Percentiles rank a stretch among this genome's conserved stretches.
Conservation (phyloP, 2,113 vertebrate genomes). For the Sinocyclocheilus maitianheensis region DNA sequence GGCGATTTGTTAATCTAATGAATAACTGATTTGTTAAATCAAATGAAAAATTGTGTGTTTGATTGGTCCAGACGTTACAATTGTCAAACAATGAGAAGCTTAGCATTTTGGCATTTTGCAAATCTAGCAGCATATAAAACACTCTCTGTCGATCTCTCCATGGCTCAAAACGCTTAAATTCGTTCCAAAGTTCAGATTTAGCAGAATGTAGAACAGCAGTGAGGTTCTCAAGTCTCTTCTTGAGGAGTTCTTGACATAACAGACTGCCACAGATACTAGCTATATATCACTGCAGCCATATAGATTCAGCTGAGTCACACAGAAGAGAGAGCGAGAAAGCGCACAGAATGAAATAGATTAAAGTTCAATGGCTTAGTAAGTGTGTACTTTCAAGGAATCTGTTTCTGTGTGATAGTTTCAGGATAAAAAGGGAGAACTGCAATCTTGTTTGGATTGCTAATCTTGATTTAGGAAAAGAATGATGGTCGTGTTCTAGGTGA, state of each 20-base stretch:
- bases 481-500: background rate
- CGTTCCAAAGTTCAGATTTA: constrained; percentile 21
- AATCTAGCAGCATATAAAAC: constrained; percentile 36
- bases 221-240: constrained; percentile 18
- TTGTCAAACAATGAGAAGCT: constrained; percentile 12
- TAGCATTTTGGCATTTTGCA: constrained; percentile 25
- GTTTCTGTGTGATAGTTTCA: background rate
- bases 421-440: background rate
- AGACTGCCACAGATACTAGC: constrained; percentile 16
- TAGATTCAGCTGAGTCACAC: constrained; percentile 10
- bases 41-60: too few relatives aligned
- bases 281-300: constrained; percentile 43
- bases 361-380: background rate
- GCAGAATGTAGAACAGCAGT: constrained; percentile 13
- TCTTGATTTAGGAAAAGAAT: background rate
- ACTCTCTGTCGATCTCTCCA: constrained; percentile 16
- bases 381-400: background rate
- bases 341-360: background rate
- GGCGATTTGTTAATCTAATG: too few relatives aligned
- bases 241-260: constrained; percentile 39
- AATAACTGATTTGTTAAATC: too few relatives aligned
- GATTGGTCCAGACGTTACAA: too few relatives aligned
- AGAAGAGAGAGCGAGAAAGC: background rate
- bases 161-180: constrained; percentile 33
- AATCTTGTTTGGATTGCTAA: background rate